Conservation (phyloP, 2,888 invertebrate genomes). For the Ceriagrion tenellum region DNA sequence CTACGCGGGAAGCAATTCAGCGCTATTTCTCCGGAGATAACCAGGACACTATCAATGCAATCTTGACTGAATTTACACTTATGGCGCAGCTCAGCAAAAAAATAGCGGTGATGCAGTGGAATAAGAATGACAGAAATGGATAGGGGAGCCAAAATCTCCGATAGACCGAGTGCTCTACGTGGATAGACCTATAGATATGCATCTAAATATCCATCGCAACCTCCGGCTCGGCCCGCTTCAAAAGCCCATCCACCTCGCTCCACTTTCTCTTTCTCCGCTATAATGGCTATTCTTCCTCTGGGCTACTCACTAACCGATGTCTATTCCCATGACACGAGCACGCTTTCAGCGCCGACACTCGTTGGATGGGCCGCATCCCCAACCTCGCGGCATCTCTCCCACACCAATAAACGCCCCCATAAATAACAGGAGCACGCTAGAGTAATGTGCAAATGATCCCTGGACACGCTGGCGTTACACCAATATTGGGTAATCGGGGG, state of each 20-base stretch:
- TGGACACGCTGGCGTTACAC: background rate
- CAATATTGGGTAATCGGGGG: background rate
- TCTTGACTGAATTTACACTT: background rate
- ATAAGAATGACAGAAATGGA: background rate
- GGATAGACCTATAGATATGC: background rate
- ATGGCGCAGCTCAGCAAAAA: background rate
- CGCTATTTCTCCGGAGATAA: background rate
- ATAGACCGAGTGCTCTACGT: background rate
- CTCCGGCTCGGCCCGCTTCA: background rate
- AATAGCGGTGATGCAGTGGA: background rate
- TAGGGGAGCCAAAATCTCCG: background rate
- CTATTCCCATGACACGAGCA: background rate
- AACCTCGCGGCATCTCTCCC: background rate
- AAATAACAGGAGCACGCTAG: background rate
- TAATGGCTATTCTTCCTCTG: background rate
- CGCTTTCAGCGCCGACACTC: background rate
- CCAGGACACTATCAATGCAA: background rate
- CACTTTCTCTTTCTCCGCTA: background rate
- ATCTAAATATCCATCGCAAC: background rate
- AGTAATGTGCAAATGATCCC: constrained; percentile 15
- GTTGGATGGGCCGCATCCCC: background rate
- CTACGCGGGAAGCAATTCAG: background rate
- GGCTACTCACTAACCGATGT: background rate
- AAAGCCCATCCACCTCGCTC: background rate
- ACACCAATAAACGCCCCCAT: background rate